Conservation (phyloP, 2,888 invertebrate species). For the Osmoderma eremita region DNA sequence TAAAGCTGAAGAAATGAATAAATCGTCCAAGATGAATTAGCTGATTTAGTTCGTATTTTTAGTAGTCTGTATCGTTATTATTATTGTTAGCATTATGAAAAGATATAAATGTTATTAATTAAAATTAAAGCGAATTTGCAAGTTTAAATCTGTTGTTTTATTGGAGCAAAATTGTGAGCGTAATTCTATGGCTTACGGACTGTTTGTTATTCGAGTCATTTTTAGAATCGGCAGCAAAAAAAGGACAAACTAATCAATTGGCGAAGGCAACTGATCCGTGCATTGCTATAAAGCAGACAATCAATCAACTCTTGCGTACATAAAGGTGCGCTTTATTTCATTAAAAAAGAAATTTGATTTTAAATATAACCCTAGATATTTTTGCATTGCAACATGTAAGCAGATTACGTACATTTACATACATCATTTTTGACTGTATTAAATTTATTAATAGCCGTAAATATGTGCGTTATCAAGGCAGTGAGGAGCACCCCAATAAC, state of each 20-base stretch:
- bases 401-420: slow-evolving; percentile 7
- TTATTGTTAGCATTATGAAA: neutral
- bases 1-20: slow-evolving; percentile 39
- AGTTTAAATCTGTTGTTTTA: neutral
- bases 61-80: no score
- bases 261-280: slow-evolving; percentile 24
- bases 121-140: neutral
- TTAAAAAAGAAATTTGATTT: no score
- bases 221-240: slow-evolving; percentile 20
- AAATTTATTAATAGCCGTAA: slow-evolving; percentile 27
- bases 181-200: neutral
- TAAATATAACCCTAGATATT: no score
- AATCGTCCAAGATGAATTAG: slow-evolving; percentile 46
- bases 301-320: neutral
- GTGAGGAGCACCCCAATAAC: neutral
- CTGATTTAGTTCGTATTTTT: neutral
- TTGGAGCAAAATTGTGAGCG: neutral
- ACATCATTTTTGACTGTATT: slow-evolving; percentile 8
- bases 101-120: neutral
- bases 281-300: neutral
- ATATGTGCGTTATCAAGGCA: neutral
- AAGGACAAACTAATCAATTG: slow-evolving; percentile 28
- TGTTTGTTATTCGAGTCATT: slow-evolving; percentile 4
- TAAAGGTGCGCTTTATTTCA: neutral
- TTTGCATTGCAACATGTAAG: slow-evolving; percentile 4